phyloP scores from a whole-genome alignment of 2,113 vertebrate species.

The Apeltes quadracus region DNA sequence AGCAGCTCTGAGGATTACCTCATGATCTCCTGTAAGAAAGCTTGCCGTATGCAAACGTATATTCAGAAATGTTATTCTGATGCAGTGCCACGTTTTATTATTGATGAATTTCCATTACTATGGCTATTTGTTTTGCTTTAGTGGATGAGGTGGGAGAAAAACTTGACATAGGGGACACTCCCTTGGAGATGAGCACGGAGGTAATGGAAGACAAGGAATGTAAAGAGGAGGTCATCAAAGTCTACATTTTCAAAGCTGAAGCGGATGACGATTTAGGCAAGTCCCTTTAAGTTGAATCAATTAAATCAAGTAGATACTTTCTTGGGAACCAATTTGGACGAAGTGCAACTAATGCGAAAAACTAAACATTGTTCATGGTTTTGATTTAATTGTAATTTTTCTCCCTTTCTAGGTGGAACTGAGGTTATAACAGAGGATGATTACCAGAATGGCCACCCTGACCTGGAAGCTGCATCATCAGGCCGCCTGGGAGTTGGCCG shows the following conservation, averaged over 20 bases:
- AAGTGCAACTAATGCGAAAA: background rate
- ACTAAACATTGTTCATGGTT: background rate
- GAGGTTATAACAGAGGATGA: slow-evolving; percentile 97
- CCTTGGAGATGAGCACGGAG: slow-evolving; percentile 94
- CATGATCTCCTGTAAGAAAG: slow-evolving; percentile 92
- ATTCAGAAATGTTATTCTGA: background rate
- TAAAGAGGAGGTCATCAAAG: slow-evolving; percentile 99
- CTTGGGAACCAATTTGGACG: background rate
- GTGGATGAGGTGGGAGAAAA: slow-evolving; percentile 99
- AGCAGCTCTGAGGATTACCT: slow-evolving; percentile 97
- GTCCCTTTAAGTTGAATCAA: slow-evolving; percentile 1
- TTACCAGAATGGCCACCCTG: slow-evolving; percentile 92
- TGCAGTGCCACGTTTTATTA: background rate
- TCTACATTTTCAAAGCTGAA: slow-evolving; percentile 99
- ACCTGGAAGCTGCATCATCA: slow-evolving; percentile 88
- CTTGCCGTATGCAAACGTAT: background rate
- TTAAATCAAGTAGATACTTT: background rate
- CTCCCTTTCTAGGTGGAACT: slow-evolving; percentile 87
- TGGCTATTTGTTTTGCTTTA: slow-evolving; percentile 72
- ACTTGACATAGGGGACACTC: slow-evolving; percentile 92
- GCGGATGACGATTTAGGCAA: slow-evolving; percentile 98
- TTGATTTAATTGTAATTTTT: background rate
- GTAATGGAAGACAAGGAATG: slow-evolving; percentile 89
- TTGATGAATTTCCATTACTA: slow-evolving; percentile 19
- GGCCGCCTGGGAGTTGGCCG: slow-evolving; percentile 90